Evolutionary conservation across 2,113 vertebrate genomes (phyloP).

Genomic region (Proterorhinus semilunaris): DNA sequence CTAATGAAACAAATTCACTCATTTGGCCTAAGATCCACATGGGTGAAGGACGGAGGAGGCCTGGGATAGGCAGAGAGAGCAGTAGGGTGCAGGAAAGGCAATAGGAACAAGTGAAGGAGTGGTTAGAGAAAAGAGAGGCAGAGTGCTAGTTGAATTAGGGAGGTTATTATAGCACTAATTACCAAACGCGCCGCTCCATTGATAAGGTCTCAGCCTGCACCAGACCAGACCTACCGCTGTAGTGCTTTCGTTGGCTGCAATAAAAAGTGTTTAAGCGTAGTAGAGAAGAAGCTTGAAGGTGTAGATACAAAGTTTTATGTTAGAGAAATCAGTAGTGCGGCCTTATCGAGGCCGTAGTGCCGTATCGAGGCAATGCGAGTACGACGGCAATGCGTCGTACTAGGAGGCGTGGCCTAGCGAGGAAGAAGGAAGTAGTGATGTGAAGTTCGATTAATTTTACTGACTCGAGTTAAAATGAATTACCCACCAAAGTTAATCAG

Average conservation of each 20-base stretch:
- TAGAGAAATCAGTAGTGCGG: not conserved
- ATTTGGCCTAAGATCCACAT: conserved; percentile 45
- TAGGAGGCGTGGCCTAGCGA: too few relatives aligned
- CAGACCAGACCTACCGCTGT: conserved; percentile 71
- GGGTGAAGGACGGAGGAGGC: conserved; percentile 38
- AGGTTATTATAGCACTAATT: conserved; percentile 85
- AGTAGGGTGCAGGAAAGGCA: conserved; percentile 15
- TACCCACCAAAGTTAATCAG: too few relatives aligned
- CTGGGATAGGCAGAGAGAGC: conserved; percentile 10
- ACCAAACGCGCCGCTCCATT: conserved; percentile 75
- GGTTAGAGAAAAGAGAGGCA: conserved; percentile 45
- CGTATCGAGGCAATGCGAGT: too few relatives aligned
- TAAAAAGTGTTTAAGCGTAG: not conserved
- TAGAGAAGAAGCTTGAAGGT: not conserved
- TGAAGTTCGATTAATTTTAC: too few relatives aligned
- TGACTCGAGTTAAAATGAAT: too few relatives aligned
- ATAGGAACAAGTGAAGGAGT: not conserved
- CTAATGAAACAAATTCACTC: conserved; percentile 69
- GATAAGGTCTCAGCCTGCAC: conserved; percentile 80
- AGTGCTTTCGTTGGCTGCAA: conserved; percentile 39
- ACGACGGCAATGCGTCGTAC: too few relatives aligned
- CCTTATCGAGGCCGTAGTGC: too few relatives aligned
- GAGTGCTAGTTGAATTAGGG: conserved; percentile 77
- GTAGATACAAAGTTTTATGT: not conserved
- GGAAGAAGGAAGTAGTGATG: too few relatives aligned